Evolutionary conservation across 2,113 vertebrate genomes (phyloP), one percentile per base, ranked within the genome.

Genomic region (Poicephalus gulielmi): DNA sequence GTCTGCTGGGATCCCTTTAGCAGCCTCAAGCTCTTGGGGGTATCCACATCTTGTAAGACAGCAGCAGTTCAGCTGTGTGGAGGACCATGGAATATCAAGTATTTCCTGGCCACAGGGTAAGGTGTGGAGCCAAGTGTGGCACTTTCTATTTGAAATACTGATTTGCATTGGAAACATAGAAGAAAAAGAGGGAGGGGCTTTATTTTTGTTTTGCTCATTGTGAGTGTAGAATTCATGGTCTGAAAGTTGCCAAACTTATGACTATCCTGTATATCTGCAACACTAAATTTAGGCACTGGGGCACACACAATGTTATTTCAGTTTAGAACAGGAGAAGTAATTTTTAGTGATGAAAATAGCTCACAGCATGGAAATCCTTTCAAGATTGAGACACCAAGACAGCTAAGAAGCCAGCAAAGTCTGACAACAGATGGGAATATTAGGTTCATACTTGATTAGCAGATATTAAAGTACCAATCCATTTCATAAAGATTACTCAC

Each of bases 81-180:
- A 93, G 53, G 37, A 60, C 49, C 75, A 31, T 37, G 71, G 84
- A 85, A 46, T 24, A 90, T 23, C 43, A 50, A 80, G 46, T 17
- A 35, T 83, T 94, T 96, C 82, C 84, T 88, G 63, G 63, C 87
- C 63, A 70, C 67, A 13, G 87, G 86, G 39, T 66, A 86, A 69
- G 59, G 71, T 35, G 78, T 88, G 62, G 86, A 85, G 57, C 59
- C 23, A 4, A 57, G 37, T 2, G 1, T 59, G 53, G 22, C 28
- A 50, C 33, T 70, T 95, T 53, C 57, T 83, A 1, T 77, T 74
- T 70, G 41, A 90, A 90, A 92, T 60, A 35, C 43, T 35, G 46
- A 88, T 96, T 94, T 95, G 59, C 64, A 70, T 83, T 80, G 80
- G 46, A 92, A 92, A 77, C 23, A 33, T 24, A 14, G 39, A n/a